Base-by-base conservation (phyloP, 1,140 invertebrate genomes). In the Thrips palmi region DNA sequence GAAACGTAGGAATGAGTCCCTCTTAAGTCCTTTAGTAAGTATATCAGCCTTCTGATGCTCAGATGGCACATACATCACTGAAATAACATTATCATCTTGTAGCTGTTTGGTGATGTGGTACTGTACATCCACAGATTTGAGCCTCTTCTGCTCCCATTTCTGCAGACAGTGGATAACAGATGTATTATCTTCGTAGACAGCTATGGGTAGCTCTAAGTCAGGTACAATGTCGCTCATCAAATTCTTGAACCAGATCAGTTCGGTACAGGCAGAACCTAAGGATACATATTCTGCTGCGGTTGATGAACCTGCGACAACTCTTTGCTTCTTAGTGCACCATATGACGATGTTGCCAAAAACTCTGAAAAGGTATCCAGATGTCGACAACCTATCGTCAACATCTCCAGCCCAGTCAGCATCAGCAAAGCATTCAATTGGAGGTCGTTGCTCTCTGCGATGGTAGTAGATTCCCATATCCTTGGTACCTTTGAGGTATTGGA, bases 241-340 rank as follows among this genome's bases (percentile, higher is more conserved):
- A 15, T 47, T 40, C 29, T 38, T 48, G 18, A 53, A 33, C 10
- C 8, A 15, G 8, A 33, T 8, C 12, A 53, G 47, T 44, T 63
- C 58, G 47, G 56, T 57, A 5, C 51, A 37, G 1, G 51, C 54
- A 40, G 51, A 45, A 29, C 49, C 41, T 4, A 55, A 43, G n/a
- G 58, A 56, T 4, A 64, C 50, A 41, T 63, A 65, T 40, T 61
- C 55, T 3, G 52, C 47, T 42, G 60, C 56, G 18, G 52, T 54
- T 6, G 49, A 50, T 10, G 54, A 56, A 14, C 57, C 41, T 5
- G 56, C 53, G 15, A 57, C 50, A 2, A 45, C 48, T 1, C 31
- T 29, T 44, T 61, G 57, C 41, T 56, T 57, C 24, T 41, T 44
- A 2, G 44, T 33, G 18, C 43, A 42, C 58, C 53, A 60, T 25